Percentiles rank a stretch among this genome's conserved stretches.
Conservation (phyloP, 2,888 invertebrate species). For the Cheilosia impressa region DNA sequence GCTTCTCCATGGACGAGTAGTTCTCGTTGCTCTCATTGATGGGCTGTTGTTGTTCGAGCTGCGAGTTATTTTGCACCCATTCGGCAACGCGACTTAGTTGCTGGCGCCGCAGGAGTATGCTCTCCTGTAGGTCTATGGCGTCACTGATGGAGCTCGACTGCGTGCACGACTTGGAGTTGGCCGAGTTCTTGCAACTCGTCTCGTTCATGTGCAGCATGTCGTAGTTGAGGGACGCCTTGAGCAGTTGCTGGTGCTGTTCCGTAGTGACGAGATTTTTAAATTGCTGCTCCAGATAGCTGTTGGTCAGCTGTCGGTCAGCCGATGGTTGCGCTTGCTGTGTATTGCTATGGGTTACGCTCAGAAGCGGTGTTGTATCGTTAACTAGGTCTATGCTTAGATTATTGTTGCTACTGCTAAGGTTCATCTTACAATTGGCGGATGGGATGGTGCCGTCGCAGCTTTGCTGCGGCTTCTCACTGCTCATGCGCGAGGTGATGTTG, state of each 20-base stretch:
- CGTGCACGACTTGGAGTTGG: conserved; percentile 79
- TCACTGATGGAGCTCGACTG: conserved; percentile 82
- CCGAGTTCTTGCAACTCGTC: conserved; percentile 80
- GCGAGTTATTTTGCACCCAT: conserved; percentile 89
- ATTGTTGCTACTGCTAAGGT: conserved; percentile 71
- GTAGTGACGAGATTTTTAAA: conserved; percentile 68
- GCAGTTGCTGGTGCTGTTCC: conserved; percentile 60
- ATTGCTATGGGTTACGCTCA: conserved; percentile 76
- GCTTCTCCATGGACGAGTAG: conserved; percentile 81
- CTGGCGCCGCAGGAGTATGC: conserved; percentile 86
- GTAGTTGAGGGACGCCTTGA: conserved; percentile 70
- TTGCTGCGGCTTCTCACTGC: conserved; percentile 55
- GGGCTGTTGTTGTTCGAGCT: conserved; percentile 83
- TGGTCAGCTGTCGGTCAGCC: conserved; percentile 68
- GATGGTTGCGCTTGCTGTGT: conserved; percentile 30
- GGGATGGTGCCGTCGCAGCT: conserved; percentile 48
- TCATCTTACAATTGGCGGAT: conserved; percentile 62
- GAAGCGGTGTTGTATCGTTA: conserved; percentile 63
- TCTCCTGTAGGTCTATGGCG: conserved; percentile 82
- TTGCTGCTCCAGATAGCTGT: conserved; percentile 72
- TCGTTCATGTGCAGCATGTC: conserved; percentile 74
- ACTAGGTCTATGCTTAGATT: conserved; percentile 70
- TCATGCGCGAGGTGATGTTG: conserved; percentile 55
- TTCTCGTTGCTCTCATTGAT: conserved; percentile 64
- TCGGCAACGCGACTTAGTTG: conserved; percentile 90